Percentiles rank a stretch among this genome's conserved stretches.
phyloP scores from a whole-genome alignment of 2,888 invertebrate genomes.

The Stictocephala bisonia region DNA sequence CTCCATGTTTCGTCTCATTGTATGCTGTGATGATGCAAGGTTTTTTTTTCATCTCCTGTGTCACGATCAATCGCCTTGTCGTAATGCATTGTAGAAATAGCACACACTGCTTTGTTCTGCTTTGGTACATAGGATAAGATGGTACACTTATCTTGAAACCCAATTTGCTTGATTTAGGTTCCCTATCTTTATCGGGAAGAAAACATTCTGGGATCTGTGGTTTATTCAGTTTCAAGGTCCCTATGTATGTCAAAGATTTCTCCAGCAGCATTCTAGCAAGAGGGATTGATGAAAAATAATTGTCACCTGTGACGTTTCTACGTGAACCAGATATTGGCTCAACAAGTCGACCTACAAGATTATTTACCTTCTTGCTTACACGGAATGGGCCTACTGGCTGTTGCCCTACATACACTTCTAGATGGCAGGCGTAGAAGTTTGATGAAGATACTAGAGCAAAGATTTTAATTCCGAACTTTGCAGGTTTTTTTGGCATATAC shows the following conservation, averaged over 20 bases:
- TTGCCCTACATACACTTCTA: slow-evolving; percentile 43
- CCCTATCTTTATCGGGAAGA: not conserved
- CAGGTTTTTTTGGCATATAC: slow-evolving; percentile 59
- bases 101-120: slow-evolving; percentile 18
- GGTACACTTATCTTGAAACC: slow-evolving; percentile 20
- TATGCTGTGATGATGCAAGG: slow-evolving; percentile 30
- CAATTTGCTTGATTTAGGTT: not conserved
- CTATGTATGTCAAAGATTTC: slow-evolving; percentile 1
- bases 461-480: slow-evolving; percentile 56
- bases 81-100: slow-evolving; percentile 32
- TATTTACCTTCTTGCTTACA: not conserved
- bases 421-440: slow-evolving; percentile 43
- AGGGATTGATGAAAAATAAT: slow-evolving; percentile 9
- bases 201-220: not conserved
- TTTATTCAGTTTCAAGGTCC: slow-evolving; percentile 1
- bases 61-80: not conserved
- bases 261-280: not conserved
- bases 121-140: slow-evolving; percentile 34
- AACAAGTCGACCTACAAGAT: slow-evolving; percentile 20
- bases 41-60: slow-evolving; percentile 5
- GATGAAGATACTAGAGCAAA: slow-evolving; percentile 7
- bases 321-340: too few species aligned
- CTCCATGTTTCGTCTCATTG: slow-evolving; percentile 31
- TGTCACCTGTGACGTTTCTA: slow-evolving; percentile 30
- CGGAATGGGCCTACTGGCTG: slow-evolving; percentile 3